A percentile compares a stretch with the other conserved stretches of the same genome.
Evolutionary conservation across 2,888 invertebrate species (phyloP).

Genomic region (Alviniconcha strummeri): DNA sequence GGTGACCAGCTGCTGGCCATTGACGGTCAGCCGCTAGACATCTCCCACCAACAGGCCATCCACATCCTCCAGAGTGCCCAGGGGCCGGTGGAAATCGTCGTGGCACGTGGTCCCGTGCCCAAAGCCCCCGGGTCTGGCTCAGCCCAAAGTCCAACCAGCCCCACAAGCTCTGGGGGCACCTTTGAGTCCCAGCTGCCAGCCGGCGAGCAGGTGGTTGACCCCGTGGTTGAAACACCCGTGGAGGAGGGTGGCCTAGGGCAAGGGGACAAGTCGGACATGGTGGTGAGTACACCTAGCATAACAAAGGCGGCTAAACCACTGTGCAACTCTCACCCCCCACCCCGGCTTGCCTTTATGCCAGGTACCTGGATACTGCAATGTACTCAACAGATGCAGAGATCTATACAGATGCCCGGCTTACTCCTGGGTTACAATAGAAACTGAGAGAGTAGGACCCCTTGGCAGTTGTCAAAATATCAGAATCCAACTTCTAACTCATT

Average conservation of each 20-base stretch:
- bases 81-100: constrained; percentile 75
- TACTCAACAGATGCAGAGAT: too few relatives aligned
- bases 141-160: constrained; percentile 20
- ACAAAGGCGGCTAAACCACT: too few relatives aligned
- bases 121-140: constrained; percentile 18
- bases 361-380: too few relatives aligned
- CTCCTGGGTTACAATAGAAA: too few relatives aligned
- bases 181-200: constrained; percentile 23
- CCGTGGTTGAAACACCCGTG: constrained; percentile 23
- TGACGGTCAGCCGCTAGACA: constrained; percentile 82
- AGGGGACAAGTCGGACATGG: constrained; percentile 57
- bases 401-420: too few relatives aligned
- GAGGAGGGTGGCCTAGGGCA: constrained; percentile 38
- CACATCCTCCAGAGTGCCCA: constrained; percentile 84
- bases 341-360: too few relatives aligned
- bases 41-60: constrained; percentile 89
- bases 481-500: too few relatives aligned
- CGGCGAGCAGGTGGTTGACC: constrained; percentile 16
- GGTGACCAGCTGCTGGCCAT: constrained; percentile 90
- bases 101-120: constrained; percentile 64
- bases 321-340: too few relatives aligned
- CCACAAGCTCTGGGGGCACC: constrained; percentile 29
- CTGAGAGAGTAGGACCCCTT: too few relatives aligned
- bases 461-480: too few relatives aligned
- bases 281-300: constrained; percentile 45